Percentiles rank a stretch among this genome's conserved stretches.
Evolutionary conservation across 2,113 vertebrate genomes (phyloP).

Genomic region (Ophiodon elongatus): DNA sequence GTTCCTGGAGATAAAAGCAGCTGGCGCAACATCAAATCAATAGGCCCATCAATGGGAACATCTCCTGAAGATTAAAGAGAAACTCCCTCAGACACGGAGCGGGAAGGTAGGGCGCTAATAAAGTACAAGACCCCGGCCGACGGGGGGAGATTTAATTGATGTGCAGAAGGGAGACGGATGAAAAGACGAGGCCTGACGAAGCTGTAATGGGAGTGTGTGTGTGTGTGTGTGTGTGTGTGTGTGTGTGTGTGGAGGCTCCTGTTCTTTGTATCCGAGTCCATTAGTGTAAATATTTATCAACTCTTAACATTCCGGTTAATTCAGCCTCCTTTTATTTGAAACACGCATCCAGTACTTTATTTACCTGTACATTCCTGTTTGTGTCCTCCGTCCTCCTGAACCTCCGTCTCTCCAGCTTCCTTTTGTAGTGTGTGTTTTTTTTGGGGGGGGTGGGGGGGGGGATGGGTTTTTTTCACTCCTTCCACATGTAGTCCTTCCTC

Average conservation of each 20-base stretch:
- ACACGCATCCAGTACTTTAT: neutral
- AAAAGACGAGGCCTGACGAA: slow-evolving; percentile 62
- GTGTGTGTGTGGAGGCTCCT: neutral
- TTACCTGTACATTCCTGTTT: slow-evolving; percentile 5
- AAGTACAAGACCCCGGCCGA: slow-evolving; percentile 58
- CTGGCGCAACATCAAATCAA: slow-evolving; percentile 84
- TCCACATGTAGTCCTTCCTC: slow-evolving; percentile 13
- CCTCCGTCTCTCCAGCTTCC: neutral
- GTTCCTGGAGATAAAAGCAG: slow-evolving; percentile 84
- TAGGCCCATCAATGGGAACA: slow-evolving; percentile 84
- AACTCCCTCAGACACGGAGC: slow-evolving; percentile 55
- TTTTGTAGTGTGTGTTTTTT: slow-evolving; percentile 45
- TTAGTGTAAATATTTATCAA: slow-evolving; percentile 44
- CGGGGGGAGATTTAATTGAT: slow-evolving; percentile 81
- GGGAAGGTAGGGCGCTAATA: slow-evolving; percentile 71
- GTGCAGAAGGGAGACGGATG: slow-evolving; percentile 62
- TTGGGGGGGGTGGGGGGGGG: neutral
- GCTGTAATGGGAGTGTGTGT: slow-evolving; percentile 51
- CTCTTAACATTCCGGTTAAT: slow-evolving; percentile 7
- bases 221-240: no score
- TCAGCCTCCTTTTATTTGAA: slow-evolving; percentile 19
- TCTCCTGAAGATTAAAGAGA: slow-evolving; percentile 87
- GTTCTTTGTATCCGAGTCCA: slow-evolving; percentile 26
- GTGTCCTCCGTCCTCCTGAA: neutral
- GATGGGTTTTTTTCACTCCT: neutral